phyloP scores from a whole-genome alignment of 2,113 vertebrate genomes.

The Chlamydotis undulata region DNA sequence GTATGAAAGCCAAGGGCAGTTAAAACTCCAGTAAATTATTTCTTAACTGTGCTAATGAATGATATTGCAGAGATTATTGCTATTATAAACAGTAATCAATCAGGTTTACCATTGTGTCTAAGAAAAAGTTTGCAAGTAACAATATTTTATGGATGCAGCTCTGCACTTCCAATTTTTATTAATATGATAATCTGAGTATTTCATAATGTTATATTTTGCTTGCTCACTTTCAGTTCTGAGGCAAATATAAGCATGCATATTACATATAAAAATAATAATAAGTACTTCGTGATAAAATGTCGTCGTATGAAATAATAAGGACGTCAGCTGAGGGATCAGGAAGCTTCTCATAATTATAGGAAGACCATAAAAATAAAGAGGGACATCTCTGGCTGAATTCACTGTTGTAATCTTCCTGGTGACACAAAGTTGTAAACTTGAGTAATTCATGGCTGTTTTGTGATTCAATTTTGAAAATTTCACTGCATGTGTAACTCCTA shows the following conservation, averaged over 20 bases:
- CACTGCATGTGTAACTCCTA: background rate
- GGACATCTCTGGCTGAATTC: background rate
- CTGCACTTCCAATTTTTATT: constrained; percentile 42
- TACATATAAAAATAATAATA: background rate
- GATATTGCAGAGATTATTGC: constrained; percentile 73
- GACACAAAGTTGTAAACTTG: background rate
- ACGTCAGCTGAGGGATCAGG: background rate
- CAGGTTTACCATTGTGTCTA: constrained; percentile 47
- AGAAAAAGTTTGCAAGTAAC: constrained; percentile 59
- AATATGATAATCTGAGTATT: constrained; percentile 44
- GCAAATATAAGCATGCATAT: background rate
- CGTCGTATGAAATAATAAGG: background rate
- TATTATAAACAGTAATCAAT: constrained; percentile 76
- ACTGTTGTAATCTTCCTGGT: background rate
- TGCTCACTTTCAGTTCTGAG: background rate
- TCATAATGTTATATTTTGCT: background rate
- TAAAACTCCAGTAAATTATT: constrained; percentile 75
- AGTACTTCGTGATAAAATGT: background rate
- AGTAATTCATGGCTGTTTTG: background rate
- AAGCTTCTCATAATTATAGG: background rate
- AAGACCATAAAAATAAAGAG: background rate
- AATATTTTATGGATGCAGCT: constrained; percentile 9
- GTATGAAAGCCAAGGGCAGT: constrained; percentile 74
- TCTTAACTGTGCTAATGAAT: constrained; percentile 78
- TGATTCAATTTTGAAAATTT: background rate